Percentiles rank a stretch among this genome's conserved stretches.
Evolutionary conservation across 1,140 invertebrate species (phyloP).

Genomic region (Teleopsis dalmanni): DNA sequence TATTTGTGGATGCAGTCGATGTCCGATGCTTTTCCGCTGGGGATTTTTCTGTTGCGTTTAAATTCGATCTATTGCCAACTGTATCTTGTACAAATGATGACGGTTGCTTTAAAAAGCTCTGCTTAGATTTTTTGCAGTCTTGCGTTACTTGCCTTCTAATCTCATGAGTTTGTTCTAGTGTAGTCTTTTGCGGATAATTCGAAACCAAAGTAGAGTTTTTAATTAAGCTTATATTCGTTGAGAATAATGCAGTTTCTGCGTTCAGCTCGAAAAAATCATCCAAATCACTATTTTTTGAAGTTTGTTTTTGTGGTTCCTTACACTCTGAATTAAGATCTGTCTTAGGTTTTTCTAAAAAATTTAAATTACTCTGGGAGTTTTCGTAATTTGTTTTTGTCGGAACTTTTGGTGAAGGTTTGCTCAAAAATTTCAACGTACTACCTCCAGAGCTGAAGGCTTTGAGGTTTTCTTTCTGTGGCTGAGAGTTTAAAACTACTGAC

Average conservation of each 20-base stretch:
- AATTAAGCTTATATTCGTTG: conserved; percentile 31
- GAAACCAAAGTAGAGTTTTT: conserved; percentile 37
- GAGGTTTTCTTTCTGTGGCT: too few relatives aligned
- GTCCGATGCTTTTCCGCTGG: not conserved
- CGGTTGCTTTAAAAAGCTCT: too few relatives aligned
- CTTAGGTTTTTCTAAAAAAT: not conserved
- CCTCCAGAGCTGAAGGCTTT: too few relatives aligned
- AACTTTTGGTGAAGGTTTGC: not conserved
- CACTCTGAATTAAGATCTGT: too few relatives aligned
- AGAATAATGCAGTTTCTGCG: conserved; percentile 36
- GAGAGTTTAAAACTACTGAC: too few relatives aligned
- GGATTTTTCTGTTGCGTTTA: not conserved
- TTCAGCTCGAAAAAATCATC: conserved; percentile 28
- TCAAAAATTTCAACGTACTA: too few relatives aligned
- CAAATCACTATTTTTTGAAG: not conserved
- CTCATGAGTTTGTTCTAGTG: conserved; percentile 1
- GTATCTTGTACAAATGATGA: too few relatives aligned
- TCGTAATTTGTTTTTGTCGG: not conserved
- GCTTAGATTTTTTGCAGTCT: not conserved
- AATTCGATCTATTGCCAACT: too few relatives aligned
- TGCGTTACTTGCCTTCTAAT: conserved; percentile 7
- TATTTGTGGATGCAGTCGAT: not conserved
- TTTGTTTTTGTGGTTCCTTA: not conserved
- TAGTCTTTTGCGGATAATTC: not conserved
- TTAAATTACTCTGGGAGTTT: not conserved